phyloP scores from a whole-genome alignment of 2,113 vertebrate genomes.

The Neofelis nebulosa region DNA sequence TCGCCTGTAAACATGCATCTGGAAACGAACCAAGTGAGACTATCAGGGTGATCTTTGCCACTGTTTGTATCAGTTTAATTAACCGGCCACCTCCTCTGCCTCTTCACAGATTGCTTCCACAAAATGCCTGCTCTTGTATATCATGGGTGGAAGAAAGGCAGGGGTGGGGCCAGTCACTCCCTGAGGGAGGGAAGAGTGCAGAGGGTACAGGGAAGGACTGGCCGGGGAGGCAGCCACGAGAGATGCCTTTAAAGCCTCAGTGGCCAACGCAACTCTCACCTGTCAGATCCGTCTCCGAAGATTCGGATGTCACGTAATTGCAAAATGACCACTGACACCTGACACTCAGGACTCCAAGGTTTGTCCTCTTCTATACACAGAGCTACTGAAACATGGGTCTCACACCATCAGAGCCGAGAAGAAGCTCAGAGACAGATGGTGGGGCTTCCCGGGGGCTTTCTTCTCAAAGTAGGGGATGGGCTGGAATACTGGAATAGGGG shows the following conservation, averaged over 20 bases:
- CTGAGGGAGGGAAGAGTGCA: neutral
- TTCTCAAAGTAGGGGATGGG: neutral
- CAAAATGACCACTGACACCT: neutral
- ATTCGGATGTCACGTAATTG: neutral
- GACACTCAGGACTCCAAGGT: neutral
- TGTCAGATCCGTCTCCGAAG: neutral
- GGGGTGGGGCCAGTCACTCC: too few species aligned
- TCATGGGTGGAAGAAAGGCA: neutral
- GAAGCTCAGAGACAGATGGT: neutral
- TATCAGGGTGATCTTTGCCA: neutral
- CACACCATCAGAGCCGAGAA: accelerated
- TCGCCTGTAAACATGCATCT: neutral
- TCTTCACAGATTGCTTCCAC: neutral
- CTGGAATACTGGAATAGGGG: too few species aligned
- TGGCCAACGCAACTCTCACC: neutral
- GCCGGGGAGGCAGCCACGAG: neutral
- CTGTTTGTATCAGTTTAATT: neutral
- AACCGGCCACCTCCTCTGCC: neutral
- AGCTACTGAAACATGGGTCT: neutral
- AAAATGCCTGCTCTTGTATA: neutral
- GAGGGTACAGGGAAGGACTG: accelerated
- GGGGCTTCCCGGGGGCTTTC: accelerated
- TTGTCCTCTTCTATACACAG: accelerated
- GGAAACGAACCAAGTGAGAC: neutral
- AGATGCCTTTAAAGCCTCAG: neutral